Percentiles rank a stretch among this genome's conserved stretches.
These are phyloP conservation scores for Myotis pilosus DNA, from an alignment of 2,797 vertebrate genomes.

Conservation along the genomic window DNA sequence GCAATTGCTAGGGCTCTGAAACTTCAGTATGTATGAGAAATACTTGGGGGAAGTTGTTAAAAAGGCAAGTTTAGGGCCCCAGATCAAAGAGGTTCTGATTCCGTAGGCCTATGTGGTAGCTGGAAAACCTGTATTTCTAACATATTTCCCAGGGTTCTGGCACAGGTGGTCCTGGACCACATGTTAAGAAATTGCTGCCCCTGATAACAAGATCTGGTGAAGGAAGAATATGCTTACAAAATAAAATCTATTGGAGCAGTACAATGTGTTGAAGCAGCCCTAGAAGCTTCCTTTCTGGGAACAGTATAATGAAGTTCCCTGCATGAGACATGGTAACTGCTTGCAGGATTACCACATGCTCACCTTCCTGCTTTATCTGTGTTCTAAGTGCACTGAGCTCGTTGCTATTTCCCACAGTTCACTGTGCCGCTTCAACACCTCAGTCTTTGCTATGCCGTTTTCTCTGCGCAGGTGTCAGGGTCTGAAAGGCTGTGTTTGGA, in stretches of 20 bases:
- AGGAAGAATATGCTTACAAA: neutral
- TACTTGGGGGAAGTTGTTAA: neutral
- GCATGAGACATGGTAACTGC: neutral
- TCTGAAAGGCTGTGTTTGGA: slow-evolving; percentile 1
- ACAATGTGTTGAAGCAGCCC: neutral
- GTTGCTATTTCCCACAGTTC: neutral
- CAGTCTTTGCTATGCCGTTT: neutral
- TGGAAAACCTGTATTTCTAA: slow-evolving; percentile 27
- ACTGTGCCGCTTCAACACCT: neutral
- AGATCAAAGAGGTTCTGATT: slow-evolving; percentile 16
- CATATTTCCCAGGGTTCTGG: neutral
- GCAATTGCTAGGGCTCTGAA: neutral
- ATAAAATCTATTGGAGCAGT: neutral
- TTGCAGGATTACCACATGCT: neutral
- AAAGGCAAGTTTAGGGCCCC: neutral
- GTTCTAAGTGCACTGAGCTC: neutral
- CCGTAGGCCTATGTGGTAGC: neutral
- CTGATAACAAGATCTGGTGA: neutral
- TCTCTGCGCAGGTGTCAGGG: neutral
- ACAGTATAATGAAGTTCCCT: neutral
- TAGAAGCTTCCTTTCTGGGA: neutral
- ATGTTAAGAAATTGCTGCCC: neutral
- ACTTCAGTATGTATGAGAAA: neutral
- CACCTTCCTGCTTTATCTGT: neutral
- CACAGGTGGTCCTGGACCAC: neutral